Evolutionary conservation across 2,113 vertebrate species (phyloP).

Genomic region (Hemibates koningsi): DNA sequence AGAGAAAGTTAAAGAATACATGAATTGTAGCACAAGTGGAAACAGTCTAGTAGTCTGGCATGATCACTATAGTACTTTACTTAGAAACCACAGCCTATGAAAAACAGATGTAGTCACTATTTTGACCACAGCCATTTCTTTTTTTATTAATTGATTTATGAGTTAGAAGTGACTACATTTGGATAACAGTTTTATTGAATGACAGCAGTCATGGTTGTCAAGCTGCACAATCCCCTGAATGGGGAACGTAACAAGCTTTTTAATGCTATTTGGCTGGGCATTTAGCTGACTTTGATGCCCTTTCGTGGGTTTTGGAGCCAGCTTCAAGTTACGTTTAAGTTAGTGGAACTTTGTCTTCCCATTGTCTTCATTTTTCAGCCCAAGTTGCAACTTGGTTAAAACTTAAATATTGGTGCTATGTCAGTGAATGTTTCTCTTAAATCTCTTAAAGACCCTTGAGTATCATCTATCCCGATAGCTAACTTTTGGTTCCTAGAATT

Average conservation of each 20-base stretch:
- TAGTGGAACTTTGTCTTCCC: neutral
- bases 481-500: neutral
- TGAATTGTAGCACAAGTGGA: neutral
- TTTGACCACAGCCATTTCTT: neutral
- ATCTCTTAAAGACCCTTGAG: neutral
- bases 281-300: neutral
- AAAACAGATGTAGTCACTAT: neutral
- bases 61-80: neutral
- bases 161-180: neutral
- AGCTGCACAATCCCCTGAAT: neutral
- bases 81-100: neutral
- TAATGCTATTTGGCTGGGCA: neutral
- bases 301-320: neutral
- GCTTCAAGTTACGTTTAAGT: neutral
- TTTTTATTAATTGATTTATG: neutral
- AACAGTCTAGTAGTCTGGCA: neutral
- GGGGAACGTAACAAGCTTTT: neutral
- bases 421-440: neutral
- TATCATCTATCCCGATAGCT: neutral
- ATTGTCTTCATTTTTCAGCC: neutral
- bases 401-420: neutral
- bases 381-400: neutral
- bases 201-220: neutral
- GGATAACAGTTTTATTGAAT: neutral
- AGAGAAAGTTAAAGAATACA: neutral